Evolutionary conservation across 1,140 invertebrate species (phyloP).

Genomic region (Drosophila sechellia): DNA sequence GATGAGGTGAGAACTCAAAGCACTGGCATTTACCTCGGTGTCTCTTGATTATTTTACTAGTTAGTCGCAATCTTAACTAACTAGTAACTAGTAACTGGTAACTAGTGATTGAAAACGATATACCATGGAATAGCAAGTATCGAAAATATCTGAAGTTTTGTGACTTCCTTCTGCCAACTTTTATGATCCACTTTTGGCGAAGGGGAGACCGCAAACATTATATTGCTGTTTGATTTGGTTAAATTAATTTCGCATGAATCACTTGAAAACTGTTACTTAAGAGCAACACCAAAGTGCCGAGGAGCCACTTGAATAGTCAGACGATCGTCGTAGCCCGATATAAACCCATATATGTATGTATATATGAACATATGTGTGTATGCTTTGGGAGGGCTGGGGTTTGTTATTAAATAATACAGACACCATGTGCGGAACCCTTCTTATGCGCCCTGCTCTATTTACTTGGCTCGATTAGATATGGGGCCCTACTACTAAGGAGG

Average conservation of each 20-base stretch:
- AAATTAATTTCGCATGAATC: slow-evolving; percentile 59
- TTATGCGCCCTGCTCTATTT: slow-evolving; percentile 60
- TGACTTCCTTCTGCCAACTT: slow-evolving; percentile 23
- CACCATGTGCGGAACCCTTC: slow-evolving; percentile 47
- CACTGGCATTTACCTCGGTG: too few species aligned
- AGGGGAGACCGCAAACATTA: slow-evolving; percentile 17
- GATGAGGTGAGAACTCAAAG: too few species aligned
- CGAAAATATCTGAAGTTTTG: slow-evolving; percentile 2
- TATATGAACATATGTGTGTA: neutral
- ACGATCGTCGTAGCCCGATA: slow-evolving; percentile 26
- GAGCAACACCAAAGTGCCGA: slow-evolving; percentile 23
- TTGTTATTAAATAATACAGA: slow-evolving; percentile 50
- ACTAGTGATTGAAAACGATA: too few species aligned
- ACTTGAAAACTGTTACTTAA: slow-evolving; percentile 26
- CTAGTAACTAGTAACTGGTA: too few species aligned
- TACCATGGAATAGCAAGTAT: slow-evolving; percentile 16
- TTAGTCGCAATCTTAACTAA: neutral
- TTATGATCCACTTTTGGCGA: neutral
- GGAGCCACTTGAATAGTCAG: slow-evolving; percentile 48
- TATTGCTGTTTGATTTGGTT: slow-evolving; percentile 45
- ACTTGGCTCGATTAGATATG: slow-evolving; percentile 68
- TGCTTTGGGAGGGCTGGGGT: neutral
- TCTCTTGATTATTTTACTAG: neutral
- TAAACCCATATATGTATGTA: too few species aligned
- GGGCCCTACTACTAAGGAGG: slow-evolving; percentile 10